Base-by-base conservation (phyloP, 1,140 invertebrate species). In the Cardiocondyla obscurior region DNA sequence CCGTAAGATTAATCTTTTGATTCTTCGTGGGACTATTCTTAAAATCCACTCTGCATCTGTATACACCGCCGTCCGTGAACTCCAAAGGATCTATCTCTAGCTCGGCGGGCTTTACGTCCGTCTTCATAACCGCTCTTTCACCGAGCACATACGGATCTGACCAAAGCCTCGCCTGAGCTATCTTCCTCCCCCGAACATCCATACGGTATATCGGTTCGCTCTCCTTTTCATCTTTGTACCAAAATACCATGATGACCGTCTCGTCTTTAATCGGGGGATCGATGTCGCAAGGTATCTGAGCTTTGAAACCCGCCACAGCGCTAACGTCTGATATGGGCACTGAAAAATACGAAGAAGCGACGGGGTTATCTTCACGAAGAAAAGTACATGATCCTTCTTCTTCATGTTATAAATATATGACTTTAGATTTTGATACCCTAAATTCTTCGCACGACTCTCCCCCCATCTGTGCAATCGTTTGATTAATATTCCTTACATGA, bases 11-110 rank as follows among this genome's bases (percentile, higher is more conserved):
- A 86, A 97, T 95, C 51, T 96, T 95, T 65, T 95, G 95, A 90
- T 97, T 97, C 89, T 95, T 95, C 0, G 97, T 97, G 0, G 96
- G 96, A 7, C 96, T 96, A 42, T 96, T 94, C 49, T 94, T 92
- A 92, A 97, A 97, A 92, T 97, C 97, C 1, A 97, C 96, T 36
- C 96, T 93, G 90, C 97, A 97, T 76, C 96, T 95, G 90, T 97
- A 97, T 14, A 96, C 88, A 0, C 96, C 96, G 70, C 96, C 95
- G 88, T 97, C 96, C 82, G 92, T 93, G n/a, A 94, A 93, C 57
- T 93, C 94, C 8, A 96, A 92, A 25, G 94, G 92, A 60, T 95
- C 92, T 57, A 97, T 93, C 33, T 94, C 93, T 25, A 97, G 92
- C 51, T 94, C 92, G 2, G 95, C 95, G 4, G 96, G 95, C 30